phyloP scores from a whole-genome alignment of 2,113 vertebrate genomes.

The Albula goreensis region DNA sequence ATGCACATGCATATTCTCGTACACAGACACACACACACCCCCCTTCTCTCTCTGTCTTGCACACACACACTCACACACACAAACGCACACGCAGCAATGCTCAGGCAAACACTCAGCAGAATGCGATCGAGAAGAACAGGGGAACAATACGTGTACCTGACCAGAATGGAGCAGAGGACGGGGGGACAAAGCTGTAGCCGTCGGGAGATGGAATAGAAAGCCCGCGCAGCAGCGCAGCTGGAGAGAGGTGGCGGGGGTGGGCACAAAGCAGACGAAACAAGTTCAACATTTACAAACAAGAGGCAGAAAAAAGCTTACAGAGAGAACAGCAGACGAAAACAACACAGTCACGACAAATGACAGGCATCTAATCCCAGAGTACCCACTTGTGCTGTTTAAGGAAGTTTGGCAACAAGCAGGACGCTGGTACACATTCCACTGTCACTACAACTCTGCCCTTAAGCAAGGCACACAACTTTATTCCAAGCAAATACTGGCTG shows the following conservation, averaged over 20 bases:
- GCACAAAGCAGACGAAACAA: slow-evolving; percentile 58
- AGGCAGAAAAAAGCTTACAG: slow-evolving; percentile 36
- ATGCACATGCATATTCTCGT: background rate
- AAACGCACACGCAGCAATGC: background rate
- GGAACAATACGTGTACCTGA: slow-evolving; percentile 86
- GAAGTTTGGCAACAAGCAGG: background rate
- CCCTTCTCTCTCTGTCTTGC: background rate
- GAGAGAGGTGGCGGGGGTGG: slow-evolving; percentile 57
- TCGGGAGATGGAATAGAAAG: slow-evolving; percentile 88
- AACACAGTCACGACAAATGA: background rate
- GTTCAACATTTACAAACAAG: slow-evolving; percentile 53
- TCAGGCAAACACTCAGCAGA: background rate
- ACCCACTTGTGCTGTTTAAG: background rate
- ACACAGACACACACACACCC: background rate
- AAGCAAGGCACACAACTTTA: background rate
- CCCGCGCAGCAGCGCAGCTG: slow-evolving; percentile 82
- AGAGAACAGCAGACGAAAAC: background rate
- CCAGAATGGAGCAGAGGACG: slow-evolving; percentile 93
- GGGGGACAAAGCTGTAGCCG: slow-evolving; percentile 92
- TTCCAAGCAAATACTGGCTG: background rate
- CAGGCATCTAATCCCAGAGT: background rate
- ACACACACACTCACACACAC: slow-evolving; percentile 29
- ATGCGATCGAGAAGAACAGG: slow-evolving; percentile 47
- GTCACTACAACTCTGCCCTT: background rate
- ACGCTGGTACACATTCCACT: background rate